phyloP scores from a whole-genome alignment of 1,140 invertebrate species.

The Schlechtendalia chinensis region DNA sequence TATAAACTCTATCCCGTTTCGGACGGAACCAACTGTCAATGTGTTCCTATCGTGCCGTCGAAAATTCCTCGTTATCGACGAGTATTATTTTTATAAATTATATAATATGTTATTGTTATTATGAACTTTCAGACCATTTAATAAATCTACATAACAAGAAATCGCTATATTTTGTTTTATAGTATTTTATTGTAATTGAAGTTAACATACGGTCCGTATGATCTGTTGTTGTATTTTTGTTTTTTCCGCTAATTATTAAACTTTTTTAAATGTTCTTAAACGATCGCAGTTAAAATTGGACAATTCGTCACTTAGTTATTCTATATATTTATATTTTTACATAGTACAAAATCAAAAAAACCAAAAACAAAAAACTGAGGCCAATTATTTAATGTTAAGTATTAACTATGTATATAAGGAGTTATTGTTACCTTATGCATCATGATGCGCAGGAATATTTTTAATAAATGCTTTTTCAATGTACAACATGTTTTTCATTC shows the following conservation, averaged over 20 bases:
- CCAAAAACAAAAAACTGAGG: background rate
- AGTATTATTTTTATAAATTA: conserved; percentile 1
- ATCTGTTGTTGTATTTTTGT: conserved; percentile 6
- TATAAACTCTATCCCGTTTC: too few species aligned
- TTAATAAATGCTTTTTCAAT: conserved; percentile 43
- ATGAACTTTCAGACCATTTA: background rate
- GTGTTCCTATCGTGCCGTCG: too few species aligned
- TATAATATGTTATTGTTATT: conserved; percentile 1
- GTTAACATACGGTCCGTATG: background rate
- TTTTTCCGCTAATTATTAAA: background rate
- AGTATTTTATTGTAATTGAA: background rate
- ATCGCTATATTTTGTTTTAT: too few species aligned
- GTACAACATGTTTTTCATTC: background rate
- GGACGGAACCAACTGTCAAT: too few species aligned
- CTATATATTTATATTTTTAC: conserved; percentile 12
- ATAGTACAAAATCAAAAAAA: background rate
- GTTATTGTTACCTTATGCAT: conserved; percentile 39
- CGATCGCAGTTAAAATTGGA: background rate
- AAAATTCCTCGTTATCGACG: too few species aligned
- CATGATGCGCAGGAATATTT: conserved; percentile 28
- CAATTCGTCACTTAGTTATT: conserved; percentile 19
- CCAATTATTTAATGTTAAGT: conserved; percentile 49
- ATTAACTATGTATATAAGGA: conserved; percentile 44
- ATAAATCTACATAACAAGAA: background rate
- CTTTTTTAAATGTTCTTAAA: background rate